A percentile compares a stretch with the other conserved stretches of the same genome.
phyloP scores from a whole-genome alignment of 1,140 invertebrate genomes.

The Cotesia chilonis region DNA sequence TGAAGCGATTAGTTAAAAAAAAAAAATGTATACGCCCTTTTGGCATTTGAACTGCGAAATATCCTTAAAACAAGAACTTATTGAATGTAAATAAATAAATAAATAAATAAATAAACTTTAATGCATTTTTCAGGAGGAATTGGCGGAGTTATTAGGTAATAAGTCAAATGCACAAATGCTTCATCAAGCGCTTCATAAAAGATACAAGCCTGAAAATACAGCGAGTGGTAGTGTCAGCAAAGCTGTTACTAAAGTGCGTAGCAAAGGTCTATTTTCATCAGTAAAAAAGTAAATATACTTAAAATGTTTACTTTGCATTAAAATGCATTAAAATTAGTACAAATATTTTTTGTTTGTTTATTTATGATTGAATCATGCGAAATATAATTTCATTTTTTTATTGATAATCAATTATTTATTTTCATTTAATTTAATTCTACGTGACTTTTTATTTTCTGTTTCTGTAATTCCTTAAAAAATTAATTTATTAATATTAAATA shows the following conservation, averaged over 20 bases:
- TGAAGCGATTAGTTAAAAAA: no score
- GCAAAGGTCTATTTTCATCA: constrained; percentile 54
- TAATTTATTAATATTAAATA: no score
- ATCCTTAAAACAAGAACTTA: no score
- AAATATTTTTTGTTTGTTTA: constrained; percentile 19
- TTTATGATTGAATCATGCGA: no score
- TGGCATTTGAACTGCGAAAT: no score
- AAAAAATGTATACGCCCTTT: no score
- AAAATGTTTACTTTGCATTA: constrained; percentile 12
- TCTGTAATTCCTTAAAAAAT: no score
- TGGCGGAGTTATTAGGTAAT: constrained; percentile 74
- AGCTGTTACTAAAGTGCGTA: constrained; percentile 49
- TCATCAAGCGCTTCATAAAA: constrained; percentile 71
- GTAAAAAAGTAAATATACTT: constrained; percentile 42
- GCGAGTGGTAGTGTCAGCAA: constrained; percentile 31
- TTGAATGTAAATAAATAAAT: no score
- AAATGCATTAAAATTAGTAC: not conserved
- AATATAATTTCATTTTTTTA: no score
- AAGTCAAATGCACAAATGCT: constrained; percentile 70
- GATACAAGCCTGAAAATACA: constrained; percentile 64
- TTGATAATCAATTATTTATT: no score
- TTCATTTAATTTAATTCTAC: no score
- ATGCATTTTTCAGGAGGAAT: constrained; percentile 67
- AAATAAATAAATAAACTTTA: constrained; percentile 25
- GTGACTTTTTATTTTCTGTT: no score